Evolutionary conservation across 2,888 invertebrate genomes (phyloP).

Genomic region (Aricia artaxerxes): DNA sequence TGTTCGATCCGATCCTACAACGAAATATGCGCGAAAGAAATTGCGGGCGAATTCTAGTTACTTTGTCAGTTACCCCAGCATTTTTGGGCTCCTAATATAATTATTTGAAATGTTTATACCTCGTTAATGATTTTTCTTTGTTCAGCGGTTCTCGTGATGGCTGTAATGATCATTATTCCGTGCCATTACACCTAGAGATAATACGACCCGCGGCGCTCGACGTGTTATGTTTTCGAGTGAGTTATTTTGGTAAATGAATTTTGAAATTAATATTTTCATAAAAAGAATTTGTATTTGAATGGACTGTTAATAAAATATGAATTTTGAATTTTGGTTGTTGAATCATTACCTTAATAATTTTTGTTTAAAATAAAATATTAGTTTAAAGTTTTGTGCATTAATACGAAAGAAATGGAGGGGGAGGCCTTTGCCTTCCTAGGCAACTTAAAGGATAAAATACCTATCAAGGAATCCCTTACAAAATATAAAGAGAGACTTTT

Average conservation of each 20-base stretch:
- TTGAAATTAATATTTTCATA: too few species aligned
- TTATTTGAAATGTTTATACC: background rate
- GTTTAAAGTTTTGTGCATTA: too few species aligned
- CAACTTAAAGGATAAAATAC: too few species aligned
- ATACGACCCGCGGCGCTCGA: background rate
- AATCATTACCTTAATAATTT: too few species aligned
- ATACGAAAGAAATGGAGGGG: too few species aligned
- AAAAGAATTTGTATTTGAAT: too few species aligned
- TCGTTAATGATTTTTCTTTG: constrained; percentile 12
- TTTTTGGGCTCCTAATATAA: background rate
- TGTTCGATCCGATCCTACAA: background rate
- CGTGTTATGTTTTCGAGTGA: background rate
- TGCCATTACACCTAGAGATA: background rate
- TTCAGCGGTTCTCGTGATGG: background rate
- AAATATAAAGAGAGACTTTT: background rate
- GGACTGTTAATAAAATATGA: too few species aligned
- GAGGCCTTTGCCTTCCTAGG: too few species aligned
- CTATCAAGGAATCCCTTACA: too few species aligned
- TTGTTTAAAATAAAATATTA: too few species aligned
- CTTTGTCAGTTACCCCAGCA: background rate
- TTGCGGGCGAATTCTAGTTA: background rate
- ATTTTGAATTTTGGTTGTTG: too few species aligned
- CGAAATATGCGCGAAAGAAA: too few species aligned
- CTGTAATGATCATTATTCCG: background rate
- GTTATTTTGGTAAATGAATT: background rate